Base-by-base conservation (phyloP, 2,797 vertebrate species). In the Agapornis canus region DNA sequence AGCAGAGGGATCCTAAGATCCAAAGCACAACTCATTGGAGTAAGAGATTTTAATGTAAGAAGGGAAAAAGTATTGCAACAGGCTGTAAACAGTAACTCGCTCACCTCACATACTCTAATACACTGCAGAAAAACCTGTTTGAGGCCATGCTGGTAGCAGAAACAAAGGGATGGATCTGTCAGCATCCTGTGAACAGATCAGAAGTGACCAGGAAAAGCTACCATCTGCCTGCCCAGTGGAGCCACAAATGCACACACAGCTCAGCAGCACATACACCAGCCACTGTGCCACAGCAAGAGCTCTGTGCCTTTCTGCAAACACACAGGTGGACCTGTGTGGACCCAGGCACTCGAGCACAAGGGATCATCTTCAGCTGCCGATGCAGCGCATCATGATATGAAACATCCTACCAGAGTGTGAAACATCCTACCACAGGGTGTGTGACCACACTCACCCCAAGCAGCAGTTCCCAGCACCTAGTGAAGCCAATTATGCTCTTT, bases 351-450 rank as follows among this genome's bases (percentile, higher is more conserved):
- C 31, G 3, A 4, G 3, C 54, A 1, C 0, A 0, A 35, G 12
- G 26, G 5, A 22, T 8, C 63, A 3, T 1, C 59, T 31, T 32
- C 72, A 4, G 18, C 73, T 47, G 64, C 65, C 4, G 2, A 1
- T 0, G 2, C 21, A 2, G 35, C 0, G 3, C 61, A 5, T 10
- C 31, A 1, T 1, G 1, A 29, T 52, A 52, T 13, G 8, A 7
- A 48, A 14, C 14, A 1, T 8, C 48, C 54, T 40, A 40, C 39
- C 12, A 14, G 12, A 40, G 39, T 0, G 1, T 13, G 9, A 7
- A 47, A 13, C 14, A 1, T 10, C 48, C 47, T 0, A 3, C 35
- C 45, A 3, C 7, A 3, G 29, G 0, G 2, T 1, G 1, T 4
- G 20, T 2, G 18, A 31, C 22, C 65, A 6, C 49, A 1, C 7